Conservation (phyloP, 92 coral and sea anemone species). For the Chrysogorgia sp. region DNA sequence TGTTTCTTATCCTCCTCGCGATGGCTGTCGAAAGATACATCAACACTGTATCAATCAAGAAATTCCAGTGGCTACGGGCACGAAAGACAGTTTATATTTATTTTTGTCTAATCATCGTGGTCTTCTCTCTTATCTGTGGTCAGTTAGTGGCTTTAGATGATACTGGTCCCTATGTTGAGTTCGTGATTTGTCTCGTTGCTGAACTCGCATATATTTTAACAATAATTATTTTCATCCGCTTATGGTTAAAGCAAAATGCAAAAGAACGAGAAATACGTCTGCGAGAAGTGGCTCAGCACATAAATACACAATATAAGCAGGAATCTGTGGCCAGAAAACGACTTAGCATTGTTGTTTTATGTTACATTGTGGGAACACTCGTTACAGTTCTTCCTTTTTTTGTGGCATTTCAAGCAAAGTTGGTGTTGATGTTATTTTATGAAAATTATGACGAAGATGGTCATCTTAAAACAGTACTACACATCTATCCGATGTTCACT, state of each 20-base stretch:
- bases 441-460: background rate
- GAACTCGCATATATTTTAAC: constrained; percentile 34
- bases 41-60: constrained; percentile 10
- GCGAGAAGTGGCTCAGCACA: background rate
- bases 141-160: constrained; percentile 33
- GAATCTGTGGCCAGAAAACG: constrained; percentile 10
- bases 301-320: background rate
- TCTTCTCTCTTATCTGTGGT: constrained; percentile 45
- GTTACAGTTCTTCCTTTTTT: constrained; percentile 38
- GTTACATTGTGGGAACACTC: constrained; percentile 29
- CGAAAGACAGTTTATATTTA: constrained; percentile 35
- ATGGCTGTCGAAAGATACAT: constrained; percentile 42
- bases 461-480: constrained; percentile 7
- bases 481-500: constrained; percentile 38
- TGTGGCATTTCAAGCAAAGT: constrained; percentile 40
- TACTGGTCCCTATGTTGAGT: constrained; percentile 29
- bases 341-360: constrained; percentile 29
- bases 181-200: constrained; percentile 30
- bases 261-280: constrained; percentile 7
- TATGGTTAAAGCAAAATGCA: constrained; percentile 28
- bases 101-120: constrained; percentile 37
- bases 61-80: constrained; percentile 34
- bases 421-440: constrained; percentile 16
- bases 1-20: constrained; percentile 25
- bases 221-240: constrained; percentile 10